Percentiles rank a stretch among this genome's conserved stretches.
Conservation (phyloP, 2,888 invertebrate genomes). For the Andrena haemorrhoa region DNA sequence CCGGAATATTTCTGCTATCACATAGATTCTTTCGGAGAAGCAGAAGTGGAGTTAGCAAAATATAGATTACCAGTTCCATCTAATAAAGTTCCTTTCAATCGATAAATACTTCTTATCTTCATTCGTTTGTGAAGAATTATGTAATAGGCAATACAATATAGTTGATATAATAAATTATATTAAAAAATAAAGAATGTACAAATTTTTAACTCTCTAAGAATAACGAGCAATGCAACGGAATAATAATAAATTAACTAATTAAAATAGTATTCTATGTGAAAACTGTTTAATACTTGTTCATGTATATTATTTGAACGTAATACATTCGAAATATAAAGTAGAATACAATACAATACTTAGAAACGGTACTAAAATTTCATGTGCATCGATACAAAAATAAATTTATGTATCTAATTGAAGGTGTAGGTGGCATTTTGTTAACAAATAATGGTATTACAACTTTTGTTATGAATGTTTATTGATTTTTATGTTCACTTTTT, state of each 20-base stretch:
- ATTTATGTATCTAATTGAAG: too few relatives aligned
- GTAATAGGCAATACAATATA: constrained; percentile 20
- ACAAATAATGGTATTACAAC: too few relatives aligned
- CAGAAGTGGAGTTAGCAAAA: constrained; percentile 94
- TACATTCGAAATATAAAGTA: too few relatives aligned
- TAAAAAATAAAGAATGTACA: background rate
- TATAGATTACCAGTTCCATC: constrained; percentile 93
- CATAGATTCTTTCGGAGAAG: constrained; percentile 91
- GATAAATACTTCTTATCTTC: constrained; percentile 66
- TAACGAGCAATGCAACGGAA: background rate
- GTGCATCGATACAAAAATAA: too few relatives aligned
- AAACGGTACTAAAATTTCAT: too few relatives aligned
- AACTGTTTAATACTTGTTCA: background rate
- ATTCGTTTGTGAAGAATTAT: constrained; percentile 7
- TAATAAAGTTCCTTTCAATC: constrained; percentile 79
- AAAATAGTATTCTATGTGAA: too few relatives aligned
- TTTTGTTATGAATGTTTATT: too few relatives aligned
- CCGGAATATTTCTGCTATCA: constrained; percentile 95
- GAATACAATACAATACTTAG: too few relatives aligned
- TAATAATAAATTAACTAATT: too few relatives aligned
- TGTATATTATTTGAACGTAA: background rate
- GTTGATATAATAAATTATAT: constrained; percentile 24
- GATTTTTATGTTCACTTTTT: too few relatives aligned
- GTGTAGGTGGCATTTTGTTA: too few relatives aligned
- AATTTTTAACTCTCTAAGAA: background rate